Base-by-base conservation (phyloP, 2,888 invertebrate species). In the Eucera pruinosa region DNA sequence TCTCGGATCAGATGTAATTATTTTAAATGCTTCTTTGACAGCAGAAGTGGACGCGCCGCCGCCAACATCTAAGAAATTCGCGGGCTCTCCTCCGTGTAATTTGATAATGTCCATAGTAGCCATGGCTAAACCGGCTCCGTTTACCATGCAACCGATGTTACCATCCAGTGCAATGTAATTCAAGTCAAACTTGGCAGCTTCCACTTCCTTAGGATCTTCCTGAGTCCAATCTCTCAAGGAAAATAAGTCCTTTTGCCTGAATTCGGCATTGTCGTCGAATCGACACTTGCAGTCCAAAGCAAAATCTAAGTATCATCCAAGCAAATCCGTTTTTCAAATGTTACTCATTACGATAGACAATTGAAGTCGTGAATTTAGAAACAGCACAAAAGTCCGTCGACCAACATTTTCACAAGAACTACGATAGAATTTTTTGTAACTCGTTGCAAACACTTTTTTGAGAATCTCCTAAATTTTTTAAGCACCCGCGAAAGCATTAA, bases 61-160 rank as follows among this genome's bases (percentile, higher is more conserved):
- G 69, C 98, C 98, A 15, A 99, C 98, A 93, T 99, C 98, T 74
- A 99, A 94, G 94, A 99, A 99, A 93, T 99, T 99, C 50, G 98
- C 98, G 5, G 98, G 98, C 87, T 96, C 96, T 27, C 98, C 98
- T 36, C 98, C 98, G 88, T 98, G 97, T 88, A 98, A 93, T 91
- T 98, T 98, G 90, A 99, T 98, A 81, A 99, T 98, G 92, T 99
- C 98, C 98, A 99, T 98, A 6, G 98, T 99, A 25, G 98, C 98
- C 98, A 98, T 98, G 30, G 98, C 98, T 82, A 99, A 93, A 80
- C 98, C 98, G 71, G 98, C 98, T 74, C 98, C 98, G 91, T 98
- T 98, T 43, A 98, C 98, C 95, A 98, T 95, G 93, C 98, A 98
- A 2, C 98, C 98, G 89, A 98, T 98, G 89, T 92, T 93, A 93